Base-by-base conservation (phyloP, 2,797 vertebrate species). In the Mus caroli region DNA sequence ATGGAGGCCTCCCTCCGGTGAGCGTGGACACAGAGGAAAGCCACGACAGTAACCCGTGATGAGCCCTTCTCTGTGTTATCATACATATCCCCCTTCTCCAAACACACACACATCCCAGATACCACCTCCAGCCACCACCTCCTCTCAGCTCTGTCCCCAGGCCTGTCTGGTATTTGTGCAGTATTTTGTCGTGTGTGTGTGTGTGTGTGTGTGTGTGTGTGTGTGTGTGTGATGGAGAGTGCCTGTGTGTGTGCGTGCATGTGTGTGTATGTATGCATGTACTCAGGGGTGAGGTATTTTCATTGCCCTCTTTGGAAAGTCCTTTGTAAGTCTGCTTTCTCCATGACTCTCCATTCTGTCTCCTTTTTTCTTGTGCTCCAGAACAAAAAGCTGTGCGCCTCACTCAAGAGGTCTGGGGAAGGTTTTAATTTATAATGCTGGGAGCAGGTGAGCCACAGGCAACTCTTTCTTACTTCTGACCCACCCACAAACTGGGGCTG, bases 1-100 rank as follows among this genome's bases (percentile, higher is more conserved):
- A 99, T 0, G 99, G 99, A 96, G 99, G 99, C 97, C 99, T 99
- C 82, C 99, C 99, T 94, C 99, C 99, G 95, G 99, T 99, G 98
- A 98, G 99, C 78, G 98, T 98, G 0, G 98, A 98, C 97, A 98
- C 98, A 97, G 98, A 98, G 97, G 99, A 98, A 52, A 98, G 98
- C 96, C 99, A 99, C 0, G 99, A 99, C 96, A 99, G 99, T 98
- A 99, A 99, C 98, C 99, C 99, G 98, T 99, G 99, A 99, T 75
- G 69, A 75, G 60, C 12, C 46, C 80, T 80, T 80, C 22, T 0
- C 58, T 69, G 67, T 96, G 50, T 80, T 92, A 83, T 91, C 96
- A 93, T 79, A 83, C 96, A 92, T 40, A 52, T 14, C 89, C 64
- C 56, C 56, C 93, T 40, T 80, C 60, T 54, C 60, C 91, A 83